phyloP scores from a whole-genome alignment of 2,888 invertebrate genomes.

The Watsonalla cultraria region DNA sequence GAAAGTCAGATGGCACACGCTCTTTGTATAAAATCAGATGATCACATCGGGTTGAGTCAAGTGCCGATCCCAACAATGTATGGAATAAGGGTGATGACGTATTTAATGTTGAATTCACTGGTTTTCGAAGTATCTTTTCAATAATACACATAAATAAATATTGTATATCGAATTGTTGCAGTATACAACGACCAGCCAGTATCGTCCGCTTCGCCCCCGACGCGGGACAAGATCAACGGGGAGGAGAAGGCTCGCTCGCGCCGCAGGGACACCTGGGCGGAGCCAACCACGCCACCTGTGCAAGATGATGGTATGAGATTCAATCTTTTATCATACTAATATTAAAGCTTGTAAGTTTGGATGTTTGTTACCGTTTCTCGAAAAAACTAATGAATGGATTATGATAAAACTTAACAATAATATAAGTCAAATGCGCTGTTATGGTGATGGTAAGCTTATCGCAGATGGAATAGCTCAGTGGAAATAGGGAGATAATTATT shows the following conservation, averaged over 20 bases:
- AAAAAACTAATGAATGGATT: no score
- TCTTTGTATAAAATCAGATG: no score
- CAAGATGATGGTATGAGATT: conserved; percentile 49
- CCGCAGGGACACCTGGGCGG: conserved; percentile 74
- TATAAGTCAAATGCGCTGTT: no score
- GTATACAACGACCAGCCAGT: conserved; percentile 84
- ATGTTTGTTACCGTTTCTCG: no score
- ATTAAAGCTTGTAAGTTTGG: no score
- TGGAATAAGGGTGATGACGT: background rate
- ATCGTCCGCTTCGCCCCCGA: conserved; percentile 88
- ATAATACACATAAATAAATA: background rate
- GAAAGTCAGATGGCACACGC: no score
- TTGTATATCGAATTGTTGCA: conserved; percentile 34
- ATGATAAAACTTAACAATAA: no score
- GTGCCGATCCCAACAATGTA: no score
- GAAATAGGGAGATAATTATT: no score
- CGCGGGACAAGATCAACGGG: conserved; percentile 86
- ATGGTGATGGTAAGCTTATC: no score
- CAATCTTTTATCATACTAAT: background rate
- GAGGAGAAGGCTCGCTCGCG: conserved; percentile 84
- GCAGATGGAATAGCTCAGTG: no score
- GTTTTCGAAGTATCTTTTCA: background rate
- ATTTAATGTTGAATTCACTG: background rate
- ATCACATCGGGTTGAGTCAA: no score
- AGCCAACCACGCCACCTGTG: conserved; percentile 42